Conservation (phyloP, 2,113 vertebrate genomes). For the Notechis scutatus region DNA sequence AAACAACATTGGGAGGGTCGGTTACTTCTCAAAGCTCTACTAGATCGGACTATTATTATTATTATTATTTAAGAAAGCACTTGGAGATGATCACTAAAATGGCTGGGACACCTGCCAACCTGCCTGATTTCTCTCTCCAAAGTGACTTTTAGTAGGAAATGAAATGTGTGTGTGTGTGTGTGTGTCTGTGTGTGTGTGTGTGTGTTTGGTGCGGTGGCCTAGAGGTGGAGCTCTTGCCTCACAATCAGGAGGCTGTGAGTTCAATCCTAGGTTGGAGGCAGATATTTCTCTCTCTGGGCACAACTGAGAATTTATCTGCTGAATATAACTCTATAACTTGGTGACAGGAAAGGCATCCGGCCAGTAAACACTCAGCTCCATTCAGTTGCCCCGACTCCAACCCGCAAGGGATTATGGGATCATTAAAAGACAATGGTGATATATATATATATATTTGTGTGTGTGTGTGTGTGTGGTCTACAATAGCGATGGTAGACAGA, state of each 20-base stretch:
- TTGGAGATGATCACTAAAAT: slow-evolving; percentile 47
- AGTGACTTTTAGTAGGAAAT: slow-evolving; percentile 31
- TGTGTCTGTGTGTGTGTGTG: not conserved
- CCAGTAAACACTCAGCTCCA: no score
- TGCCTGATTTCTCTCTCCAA: slow-evolving; percentile 37
- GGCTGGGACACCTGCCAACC: slow-evolving; percentile 46
- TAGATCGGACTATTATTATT: slow-evolving; percentile 34
- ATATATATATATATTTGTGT: not conserved
- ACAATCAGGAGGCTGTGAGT: no score
- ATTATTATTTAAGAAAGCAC: slow-evolving; percentile 9
- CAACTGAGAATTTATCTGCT: no score
- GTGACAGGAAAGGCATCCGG: no score
- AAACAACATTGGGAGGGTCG: slow-evolving; percentile 52
- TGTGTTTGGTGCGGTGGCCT: slow-evolving; percentile 13
- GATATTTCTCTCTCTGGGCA: no score
- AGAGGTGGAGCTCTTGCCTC: no score
- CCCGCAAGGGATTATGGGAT: no score
- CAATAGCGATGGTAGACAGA: slow-evolving; percentile 40
- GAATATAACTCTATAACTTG: no score
- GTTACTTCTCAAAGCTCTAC: slow-evolving; percentile 52
- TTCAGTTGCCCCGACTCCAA: no score
- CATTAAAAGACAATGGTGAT: no score
- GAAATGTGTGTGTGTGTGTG: not conserved
- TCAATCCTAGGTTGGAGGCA: no score
- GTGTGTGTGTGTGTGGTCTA: slow-evolving; percentile 29